Evolutionary conservation across 2,888 invertebrate genomes (phyloP).

Genomic region (Drosophila demipolita): DNA sequence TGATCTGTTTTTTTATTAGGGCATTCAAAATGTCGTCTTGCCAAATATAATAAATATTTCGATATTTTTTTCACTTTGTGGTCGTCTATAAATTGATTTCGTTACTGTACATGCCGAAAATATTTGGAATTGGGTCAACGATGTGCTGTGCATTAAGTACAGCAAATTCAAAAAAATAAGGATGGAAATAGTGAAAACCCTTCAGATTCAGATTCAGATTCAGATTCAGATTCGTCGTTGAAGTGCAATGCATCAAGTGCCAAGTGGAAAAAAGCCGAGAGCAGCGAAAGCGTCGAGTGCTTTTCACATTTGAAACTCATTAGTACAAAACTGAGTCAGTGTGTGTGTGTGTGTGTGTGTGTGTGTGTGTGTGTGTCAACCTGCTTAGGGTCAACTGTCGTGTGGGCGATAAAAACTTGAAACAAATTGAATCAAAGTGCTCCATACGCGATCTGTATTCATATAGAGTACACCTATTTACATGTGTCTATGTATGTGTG

Average conservation of each 20-base stretch:
- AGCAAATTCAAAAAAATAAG: conserved; percentile 14
- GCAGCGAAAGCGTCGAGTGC: conserved; percentile 48
- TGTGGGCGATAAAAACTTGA: conserved; percentile 55
- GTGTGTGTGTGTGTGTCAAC: conserved; percentile 19
- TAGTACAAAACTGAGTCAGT: conserved; percentile 48
- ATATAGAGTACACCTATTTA: conserved; percentile 28
- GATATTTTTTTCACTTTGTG: not conserved
- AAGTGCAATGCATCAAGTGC: conserved; percentile 75
- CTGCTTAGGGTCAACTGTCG: conserved; percentile 36
- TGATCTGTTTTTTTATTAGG: not conserved
- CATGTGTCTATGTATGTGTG: not conserved
- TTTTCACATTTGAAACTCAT: conserved; percentile 75
- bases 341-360: conserved; percentile 10
- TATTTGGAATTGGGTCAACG: conserved; percentile 65
- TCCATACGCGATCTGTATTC: conserved; percentile 53
- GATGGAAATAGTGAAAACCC: conserved; percentile 1
- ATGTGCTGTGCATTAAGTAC: conserved; percentile 49
- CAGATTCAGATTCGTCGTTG: conserved; percentile 43
- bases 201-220: conserved; percentile 35
- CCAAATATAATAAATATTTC: not conserved
- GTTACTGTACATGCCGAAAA: conserved; percentile 31
- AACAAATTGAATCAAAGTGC: conserved; percentile 69
- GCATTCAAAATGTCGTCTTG: not conserved
- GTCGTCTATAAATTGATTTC: not conserved
- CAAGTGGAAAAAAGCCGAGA: conserved; percentile 51